These are phyloP conservation scores for Euwallacea fornicatus DNA, from an alignment of 1,140 invertebrate genomes.

Conservation along the genomic window DNA sequence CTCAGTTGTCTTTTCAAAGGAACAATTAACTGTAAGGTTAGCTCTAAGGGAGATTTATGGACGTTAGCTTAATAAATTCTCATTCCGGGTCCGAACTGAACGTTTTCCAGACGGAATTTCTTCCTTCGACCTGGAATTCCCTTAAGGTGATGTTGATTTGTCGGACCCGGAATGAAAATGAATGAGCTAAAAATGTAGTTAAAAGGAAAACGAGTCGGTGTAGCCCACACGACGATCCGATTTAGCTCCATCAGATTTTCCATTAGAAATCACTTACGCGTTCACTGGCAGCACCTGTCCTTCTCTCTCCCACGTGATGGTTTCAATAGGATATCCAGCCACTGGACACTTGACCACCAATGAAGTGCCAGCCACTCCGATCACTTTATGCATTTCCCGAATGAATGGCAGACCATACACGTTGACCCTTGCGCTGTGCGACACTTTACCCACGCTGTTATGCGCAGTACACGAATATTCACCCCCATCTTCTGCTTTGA, in stretches of 20 bases:
- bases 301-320: constrained; percentile 87
- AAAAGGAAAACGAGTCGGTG: not conserved
- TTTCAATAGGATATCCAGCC: constrained; percentile 87
- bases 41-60: not conserved
- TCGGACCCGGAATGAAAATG: too few species aligned
- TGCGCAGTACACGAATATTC: constrained; percentile 85
- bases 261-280: constrained; percentile 42
- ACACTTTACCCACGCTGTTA: constrained; percentile 75
- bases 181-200: not conserved
- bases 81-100: not conserved
- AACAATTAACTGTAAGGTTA: not conserved
- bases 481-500: constrained; percentile 88
- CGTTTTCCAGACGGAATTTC: not conserved
- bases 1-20: not conserved
- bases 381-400: constrained; percentile 86
- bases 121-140: too few species aligned
- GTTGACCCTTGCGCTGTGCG: constrained; percentile 84
- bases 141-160: too few species aligned
- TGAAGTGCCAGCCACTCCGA: constrained; percentile 83
- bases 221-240: not conserved
- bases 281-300: constrained; percentile 81
- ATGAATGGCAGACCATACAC: constrained; percentile 90
- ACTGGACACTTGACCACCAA: constrained; percentile 90
- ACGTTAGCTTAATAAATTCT: not conserved
- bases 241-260: too few species aligned